Evolutionary conservation across 2,797 vertebrate species (phyloP).

Genomic region (Manis pentadactyla): DNA sequence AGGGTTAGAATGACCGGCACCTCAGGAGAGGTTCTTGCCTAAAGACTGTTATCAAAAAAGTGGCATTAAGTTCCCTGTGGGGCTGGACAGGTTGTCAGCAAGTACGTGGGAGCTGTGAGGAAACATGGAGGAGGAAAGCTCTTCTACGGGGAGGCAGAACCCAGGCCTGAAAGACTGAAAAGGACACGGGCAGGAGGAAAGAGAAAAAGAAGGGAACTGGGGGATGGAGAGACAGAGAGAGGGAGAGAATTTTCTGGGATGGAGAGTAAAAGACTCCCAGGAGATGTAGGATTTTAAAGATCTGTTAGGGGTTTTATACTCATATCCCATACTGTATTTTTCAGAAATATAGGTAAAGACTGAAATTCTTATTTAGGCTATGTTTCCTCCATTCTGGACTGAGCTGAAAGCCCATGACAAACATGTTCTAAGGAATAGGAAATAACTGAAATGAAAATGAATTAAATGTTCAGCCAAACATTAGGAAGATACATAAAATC

Average conservation of each 20-base stretch:
- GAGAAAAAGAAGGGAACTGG: not conserved
- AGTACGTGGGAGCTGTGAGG: not conserved
- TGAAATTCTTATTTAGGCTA: not conserved
- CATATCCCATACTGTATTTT: not conserved
- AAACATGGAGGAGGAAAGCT: not conserved
- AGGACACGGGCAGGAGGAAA: not conserved
- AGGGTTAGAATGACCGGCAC: not conserved
- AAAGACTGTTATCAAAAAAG: not conserved
- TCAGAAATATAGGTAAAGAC: constrained; percentile 31
- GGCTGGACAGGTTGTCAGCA: not conserved
- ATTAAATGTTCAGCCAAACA: constrained; percentile 16
- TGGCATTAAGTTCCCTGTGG: not conserved
- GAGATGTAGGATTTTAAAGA: not conserved
- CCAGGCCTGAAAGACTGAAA: not conserved
- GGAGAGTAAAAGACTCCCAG: not conserved
- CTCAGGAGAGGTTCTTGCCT: not conserved
- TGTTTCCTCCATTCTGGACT: not conserved
- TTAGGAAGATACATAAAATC: not conserved
- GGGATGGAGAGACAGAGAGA: fast-evolving
- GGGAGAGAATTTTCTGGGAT: not conserved
- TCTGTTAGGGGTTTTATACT: not conserved
- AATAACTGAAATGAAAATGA: not conserved
- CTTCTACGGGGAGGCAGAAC: not conserved
- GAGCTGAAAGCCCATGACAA: not conserved
- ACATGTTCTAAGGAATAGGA: not conserved